These are phyloP conservation scores for Hipparchia semele DNA, from an alignment of 2,888 invertebrate species.

Conservation along the genomic window DNA sequence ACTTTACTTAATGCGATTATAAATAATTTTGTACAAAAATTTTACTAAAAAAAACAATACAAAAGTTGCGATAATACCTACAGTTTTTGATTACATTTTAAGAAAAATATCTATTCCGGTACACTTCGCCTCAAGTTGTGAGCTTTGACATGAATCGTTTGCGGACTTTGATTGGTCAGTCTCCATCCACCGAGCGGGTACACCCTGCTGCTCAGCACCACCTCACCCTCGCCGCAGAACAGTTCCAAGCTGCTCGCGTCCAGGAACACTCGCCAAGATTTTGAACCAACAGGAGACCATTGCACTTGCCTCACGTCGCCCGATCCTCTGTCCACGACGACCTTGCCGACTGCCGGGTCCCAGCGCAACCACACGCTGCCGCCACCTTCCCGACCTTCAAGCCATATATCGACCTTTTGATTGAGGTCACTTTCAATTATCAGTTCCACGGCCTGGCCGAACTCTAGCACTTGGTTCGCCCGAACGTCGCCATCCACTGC, in stretches of 20 bases:
- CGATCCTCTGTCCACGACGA: conserved; percentile 60
- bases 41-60: neutral
- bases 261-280: conserved; percentile 64
- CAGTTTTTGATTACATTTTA: neutral
- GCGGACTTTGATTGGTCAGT: conserved; percentile 61
- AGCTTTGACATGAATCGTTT: conserved; percentile 56
- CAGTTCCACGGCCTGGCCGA: conserved; percentile 65
- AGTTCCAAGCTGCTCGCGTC: conserved; percentile 73
- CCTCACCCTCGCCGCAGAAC: conserved; percentile 76
- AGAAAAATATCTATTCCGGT: conserved; percentile 43
- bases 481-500: conserved; percentile 50
- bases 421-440: conserved; percentile 56
- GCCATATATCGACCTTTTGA: conserved; percentile 54
- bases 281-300: conserved; percentile 60
- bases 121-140: conserved; percentile 39
- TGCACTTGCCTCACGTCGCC: conserved; percentile 69
- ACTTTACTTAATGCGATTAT: neutral
- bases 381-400: conserved; percentile 63
- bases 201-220: conserved; percentile 71
- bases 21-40: neutral
- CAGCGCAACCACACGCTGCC: conserved; percentile 55
- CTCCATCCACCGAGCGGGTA: conserved; percentile 68
- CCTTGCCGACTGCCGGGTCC: conserved; percentile 59
- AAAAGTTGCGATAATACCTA: neutral
- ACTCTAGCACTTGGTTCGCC: conserved; percentile 46